phyloP scores from a whole-genome alignment of 2,888 invertebrate genomes.

The Salpingus planirostris region DNA sequence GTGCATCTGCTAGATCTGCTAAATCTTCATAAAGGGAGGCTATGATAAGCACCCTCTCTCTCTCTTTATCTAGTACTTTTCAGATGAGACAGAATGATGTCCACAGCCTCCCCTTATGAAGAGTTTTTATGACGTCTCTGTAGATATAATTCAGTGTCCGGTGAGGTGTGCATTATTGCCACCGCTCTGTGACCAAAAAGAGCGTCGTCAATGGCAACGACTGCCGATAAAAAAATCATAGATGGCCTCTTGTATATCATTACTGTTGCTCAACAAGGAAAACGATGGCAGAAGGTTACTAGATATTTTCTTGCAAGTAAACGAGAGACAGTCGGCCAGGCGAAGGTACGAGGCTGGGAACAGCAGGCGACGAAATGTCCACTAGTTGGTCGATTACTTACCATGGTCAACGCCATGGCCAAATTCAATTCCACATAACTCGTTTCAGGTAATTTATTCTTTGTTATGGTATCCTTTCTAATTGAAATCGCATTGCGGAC shows the following conservation, averaged over 20 bases:
- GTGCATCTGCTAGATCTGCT: no score
- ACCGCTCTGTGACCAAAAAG: conserved; percentile 26
- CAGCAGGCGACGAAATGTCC: conserved; percentile 14
- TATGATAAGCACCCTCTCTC: no score
- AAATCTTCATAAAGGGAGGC: no score
- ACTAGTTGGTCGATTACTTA: conserved; percentile 19
- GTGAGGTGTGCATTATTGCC: conserved; percentile 12
- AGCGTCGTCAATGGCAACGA: conserved; percentile 33
- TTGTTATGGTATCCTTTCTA: conserved; percentile 14
- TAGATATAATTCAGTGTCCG: conserved; percentile 5
- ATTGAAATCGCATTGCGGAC: conserved; percentile 2
- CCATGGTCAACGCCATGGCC: conserved; percentile 41
- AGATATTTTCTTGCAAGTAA: conserved; percentile 26
- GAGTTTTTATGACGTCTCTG: no score
- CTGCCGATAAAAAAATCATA: conserved; percentile 30
- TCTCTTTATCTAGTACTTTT: no score
- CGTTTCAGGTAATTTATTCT: conserved; percentile 12
- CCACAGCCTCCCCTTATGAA: no score
- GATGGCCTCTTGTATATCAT: conserved; percentile 34
- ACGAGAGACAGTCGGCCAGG: conserved; percentile 20
- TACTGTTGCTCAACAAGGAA: conserved; percentile 34
- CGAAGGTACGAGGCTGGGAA: conserved; percentile 5
- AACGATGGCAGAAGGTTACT: conserved; percentile 34
- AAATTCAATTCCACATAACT: conserved; percentile 24
- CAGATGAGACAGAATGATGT: no score